phyloP scores from a whole-genome alignment of 2,888 invertebrate species.

The Watsonalla binaria region DNA sequence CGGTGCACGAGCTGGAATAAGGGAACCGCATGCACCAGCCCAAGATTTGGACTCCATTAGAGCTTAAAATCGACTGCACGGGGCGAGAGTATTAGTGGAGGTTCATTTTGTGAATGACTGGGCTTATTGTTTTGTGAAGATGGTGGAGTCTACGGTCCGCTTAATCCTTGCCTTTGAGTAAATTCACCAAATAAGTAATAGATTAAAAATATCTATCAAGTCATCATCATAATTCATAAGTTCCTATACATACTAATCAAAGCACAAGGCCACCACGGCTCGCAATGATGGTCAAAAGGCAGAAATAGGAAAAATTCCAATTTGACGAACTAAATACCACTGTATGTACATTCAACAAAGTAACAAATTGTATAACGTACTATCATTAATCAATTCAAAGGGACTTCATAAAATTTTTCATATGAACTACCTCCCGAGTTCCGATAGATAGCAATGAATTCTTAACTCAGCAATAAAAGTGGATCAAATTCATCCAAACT shows the following conservation, averaged over 20 bases:
- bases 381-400: no score
- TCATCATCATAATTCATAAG: neutral
- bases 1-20: slow-evolving; percentile 38
- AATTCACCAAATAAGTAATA: neutral
- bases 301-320: no score
- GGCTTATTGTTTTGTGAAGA: neutral
- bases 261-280: no score
- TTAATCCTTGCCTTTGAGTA: neutral
- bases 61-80: neutral
- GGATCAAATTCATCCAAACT: slow-evolving; percentile 21
- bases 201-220: neutral
- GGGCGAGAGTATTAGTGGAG: neutral
- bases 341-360: no score
- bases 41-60: neutral
- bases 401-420: no score
- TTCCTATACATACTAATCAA: no score
- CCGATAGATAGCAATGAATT: neutral
- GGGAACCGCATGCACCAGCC: slow-evolving; percentile 4
- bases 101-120: neutral
- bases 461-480: slow-evolving; percentile 7
- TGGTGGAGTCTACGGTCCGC: neutral
- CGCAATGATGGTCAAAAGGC: no score
- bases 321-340: no score
- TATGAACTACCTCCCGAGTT: no score
- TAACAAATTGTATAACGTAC: no score